Conservation (phyloP, 1,140 invertebrate genomes). For the Nephila pilipes region DNA sequence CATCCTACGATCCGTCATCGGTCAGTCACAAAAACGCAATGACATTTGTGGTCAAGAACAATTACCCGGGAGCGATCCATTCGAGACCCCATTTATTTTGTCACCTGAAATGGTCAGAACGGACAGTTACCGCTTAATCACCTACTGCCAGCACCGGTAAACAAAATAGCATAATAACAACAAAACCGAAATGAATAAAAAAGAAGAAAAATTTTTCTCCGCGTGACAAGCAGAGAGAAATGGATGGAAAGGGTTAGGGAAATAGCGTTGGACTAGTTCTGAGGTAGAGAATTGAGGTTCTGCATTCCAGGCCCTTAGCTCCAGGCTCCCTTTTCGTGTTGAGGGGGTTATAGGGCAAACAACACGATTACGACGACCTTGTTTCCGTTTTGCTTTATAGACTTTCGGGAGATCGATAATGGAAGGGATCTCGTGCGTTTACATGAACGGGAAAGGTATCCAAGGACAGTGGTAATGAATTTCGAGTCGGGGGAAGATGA, state of each 20-base stretch:
- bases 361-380: conserved; percentile 67
- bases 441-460: not conserved
- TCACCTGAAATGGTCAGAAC: conserved; percentile 65
- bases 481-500: not conserved
- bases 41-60: conserved; percentile 66
- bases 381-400: conserved; percentile 34
- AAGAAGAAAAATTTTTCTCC: conserved; percentile 1
- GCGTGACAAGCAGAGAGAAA: conserved; percentile 58
- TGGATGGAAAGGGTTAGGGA: conserved; percentile 19
- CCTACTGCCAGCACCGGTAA: not conserved
- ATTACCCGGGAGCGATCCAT: conserved; percentile 1
- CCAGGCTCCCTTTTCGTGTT: conserved; percentile 31
- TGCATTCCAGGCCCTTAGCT: conserved; percentile 69
- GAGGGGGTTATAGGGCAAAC: conserved; percentile 70
- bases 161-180: conserved; percentile 7
- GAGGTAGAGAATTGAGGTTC: conserved; percentile 65
- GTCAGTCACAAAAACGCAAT: not conserved
- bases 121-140: conserved; percentile 44
- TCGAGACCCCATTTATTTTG: conserved; percentile 65
- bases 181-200: not conserved
- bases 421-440: conserved; percentile 6
- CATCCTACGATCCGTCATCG: conserved; percentile 31
- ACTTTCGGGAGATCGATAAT: conserved; percentile 31
- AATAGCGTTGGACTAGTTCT: conserved; percentile 60
- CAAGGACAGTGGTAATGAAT: conserved; percentile 65